These are phyloP conservation scores for Scytalopus superciliaris DNA, from an alignment of 2,113 vertebrate species.

Conservation along the genomic window DNA sequence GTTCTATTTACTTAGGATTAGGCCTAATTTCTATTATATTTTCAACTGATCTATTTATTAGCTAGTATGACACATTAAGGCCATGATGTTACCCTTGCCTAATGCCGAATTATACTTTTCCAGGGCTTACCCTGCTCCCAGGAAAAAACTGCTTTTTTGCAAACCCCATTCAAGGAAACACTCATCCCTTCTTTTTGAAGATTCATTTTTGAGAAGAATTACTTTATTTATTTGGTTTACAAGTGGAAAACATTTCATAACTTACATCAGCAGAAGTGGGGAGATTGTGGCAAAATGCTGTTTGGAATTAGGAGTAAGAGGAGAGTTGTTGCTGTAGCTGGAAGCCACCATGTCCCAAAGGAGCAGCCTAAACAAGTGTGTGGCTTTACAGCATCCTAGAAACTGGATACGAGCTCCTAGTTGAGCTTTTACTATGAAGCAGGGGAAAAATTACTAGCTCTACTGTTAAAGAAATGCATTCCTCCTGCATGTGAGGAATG, in stretches of 20 bases:
- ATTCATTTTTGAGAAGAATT: not conserved
- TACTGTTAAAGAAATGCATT: not conserved
- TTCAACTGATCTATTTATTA: not conserved
- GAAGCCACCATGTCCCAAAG: not conserved
- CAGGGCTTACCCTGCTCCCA: not conserved
- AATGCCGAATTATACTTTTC: not conserved
- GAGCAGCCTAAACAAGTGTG: not conserved
- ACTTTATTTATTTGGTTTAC: not conserved
- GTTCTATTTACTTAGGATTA: not conserved
- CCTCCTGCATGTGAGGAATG: not conserved
- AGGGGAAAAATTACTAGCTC: not conserved
- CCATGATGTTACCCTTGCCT: not conserved
- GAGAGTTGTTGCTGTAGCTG: not conserved
- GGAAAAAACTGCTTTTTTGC: not conserved
- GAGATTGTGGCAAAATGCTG: not conserved
- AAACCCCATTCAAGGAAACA: not conserved
- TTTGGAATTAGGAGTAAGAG: not conserved
- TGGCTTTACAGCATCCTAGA: not conserved
- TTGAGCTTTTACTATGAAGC: not conserved
- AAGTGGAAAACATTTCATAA: not conserved
- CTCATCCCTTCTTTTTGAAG: not conserved
- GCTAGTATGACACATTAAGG: not conserved
- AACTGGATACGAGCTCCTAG: not conserved
- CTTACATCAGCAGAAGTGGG: not conserved
- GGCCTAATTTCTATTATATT: not conserved